phyloP scores from a whole-genome alignment of 2,888 invertebrate species.

The Petrolisthes cinctipes region DNA sequence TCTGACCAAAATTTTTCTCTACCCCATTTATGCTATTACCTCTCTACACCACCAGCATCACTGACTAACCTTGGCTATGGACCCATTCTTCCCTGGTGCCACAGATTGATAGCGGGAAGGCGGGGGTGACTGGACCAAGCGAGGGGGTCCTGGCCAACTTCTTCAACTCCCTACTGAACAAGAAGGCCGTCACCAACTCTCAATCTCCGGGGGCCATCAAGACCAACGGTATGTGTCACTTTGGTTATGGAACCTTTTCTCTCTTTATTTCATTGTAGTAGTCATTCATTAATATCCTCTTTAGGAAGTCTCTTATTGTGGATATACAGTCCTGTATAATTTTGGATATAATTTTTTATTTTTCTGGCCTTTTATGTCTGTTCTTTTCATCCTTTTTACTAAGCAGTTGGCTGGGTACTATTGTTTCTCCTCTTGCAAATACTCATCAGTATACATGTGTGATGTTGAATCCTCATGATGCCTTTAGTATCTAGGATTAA shows the following conservation, averaged over 20 bases:
- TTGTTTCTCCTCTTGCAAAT: no score
- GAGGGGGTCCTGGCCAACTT: conserved; percentile 97
- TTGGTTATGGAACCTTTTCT: background rate
- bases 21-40: background rate
- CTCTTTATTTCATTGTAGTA: background rate
- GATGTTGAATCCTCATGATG: background rate
- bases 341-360: no score
- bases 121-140: conserved; percentile 77
- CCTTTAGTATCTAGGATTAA: background rate
- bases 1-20: background rate
- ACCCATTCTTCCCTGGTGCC: background rate
- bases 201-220: conserved; percentile 54
- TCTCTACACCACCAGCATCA: no score
- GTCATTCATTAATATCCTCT: no score
- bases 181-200: conserved; percentile 81
- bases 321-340: no score
- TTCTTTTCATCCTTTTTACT: no score
- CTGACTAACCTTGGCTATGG: background rate
- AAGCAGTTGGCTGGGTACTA: no score
- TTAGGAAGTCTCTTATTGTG: no score
- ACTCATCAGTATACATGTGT: background rate
- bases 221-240: conserved; percentile 80
- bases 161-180: conserved; percentile 96
- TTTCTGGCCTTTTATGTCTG: no score
- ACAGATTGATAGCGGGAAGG: conserved; percentile 83